These are phyloP conservation scores for Pseudachorutes palmiensis DNA, from an alignment of 1,140 invertebrate species.

Conservation along the genomic window DNA sequence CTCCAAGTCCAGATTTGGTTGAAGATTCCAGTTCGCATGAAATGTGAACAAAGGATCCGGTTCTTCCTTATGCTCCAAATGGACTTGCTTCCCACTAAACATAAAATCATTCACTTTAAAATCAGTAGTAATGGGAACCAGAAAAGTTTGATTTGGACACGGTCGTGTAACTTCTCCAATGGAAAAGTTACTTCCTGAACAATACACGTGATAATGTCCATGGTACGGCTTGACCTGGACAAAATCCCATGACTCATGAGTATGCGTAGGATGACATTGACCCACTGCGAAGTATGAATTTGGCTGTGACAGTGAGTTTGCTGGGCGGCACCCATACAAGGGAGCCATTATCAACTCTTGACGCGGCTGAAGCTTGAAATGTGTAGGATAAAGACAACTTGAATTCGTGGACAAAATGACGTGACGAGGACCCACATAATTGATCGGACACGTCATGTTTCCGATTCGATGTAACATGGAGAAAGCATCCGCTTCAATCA, in stretches of 20 bases:
- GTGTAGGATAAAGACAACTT: neutral
- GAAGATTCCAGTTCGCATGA: neutral
- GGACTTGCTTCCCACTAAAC: neutral
- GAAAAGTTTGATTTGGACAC: slow-evolving; percentile 12
- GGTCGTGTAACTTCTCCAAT: neutral
- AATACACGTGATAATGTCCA: slow-evolving; percentile 18
- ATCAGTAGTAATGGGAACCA: neutral
- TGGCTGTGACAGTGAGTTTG: neutral
- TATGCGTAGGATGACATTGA: neutral
- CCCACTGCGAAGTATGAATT: slow-evolving; percentile 6
- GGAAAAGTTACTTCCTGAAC: slow-evolving; percentile 9
- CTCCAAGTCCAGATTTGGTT: neutral
- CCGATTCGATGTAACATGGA: neutral
- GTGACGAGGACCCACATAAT: neutral
- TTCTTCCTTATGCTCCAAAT: neutral
- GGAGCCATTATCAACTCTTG: neutral
- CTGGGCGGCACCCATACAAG: neutral
- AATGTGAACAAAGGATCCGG: slow-evolving; percentile 9
- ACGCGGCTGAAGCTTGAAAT: neutral
- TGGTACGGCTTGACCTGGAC: slow-evolving; percentile 19
- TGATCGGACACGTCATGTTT: neutral
- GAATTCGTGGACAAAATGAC: neutral
- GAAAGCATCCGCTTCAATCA: slow-evolving; percentile 3
- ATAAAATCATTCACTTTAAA: neutral
- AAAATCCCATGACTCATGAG: slow-evolving; percentile 7